These are phyloP conservation scores for Galagoides demidoff DNA, from an alignment of 2,797 vertebrate species.

Conservation along the genomic window DNA sequence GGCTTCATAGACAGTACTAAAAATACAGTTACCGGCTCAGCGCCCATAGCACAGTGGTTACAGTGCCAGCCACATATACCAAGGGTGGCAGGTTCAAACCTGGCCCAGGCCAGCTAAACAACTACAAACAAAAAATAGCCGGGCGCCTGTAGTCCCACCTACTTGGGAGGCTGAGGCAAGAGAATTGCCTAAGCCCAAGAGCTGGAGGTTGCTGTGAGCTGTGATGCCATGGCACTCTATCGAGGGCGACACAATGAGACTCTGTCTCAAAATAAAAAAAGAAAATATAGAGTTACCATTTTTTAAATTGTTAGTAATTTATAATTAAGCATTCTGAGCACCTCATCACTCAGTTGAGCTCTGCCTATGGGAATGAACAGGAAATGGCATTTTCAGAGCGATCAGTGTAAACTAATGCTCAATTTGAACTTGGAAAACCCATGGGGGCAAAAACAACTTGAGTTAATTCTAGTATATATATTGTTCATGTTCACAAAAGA, in stretches of 20 bases:
- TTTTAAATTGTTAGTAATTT: neutral
- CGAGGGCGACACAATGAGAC: too few relatives aligned
- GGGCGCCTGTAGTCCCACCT: too few relatives aligned
- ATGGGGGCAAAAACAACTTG: neutral
- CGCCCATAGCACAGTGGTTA: too few relatives aligned
- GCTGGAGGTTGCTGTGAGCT: too few relatives aligned
- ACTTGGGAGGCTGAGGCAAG: too few relatives aligned
- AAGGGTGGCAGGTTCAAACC: too few relatives aligned
- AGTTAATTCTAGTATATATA: neutral
- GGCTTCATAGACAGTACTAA: neutral
- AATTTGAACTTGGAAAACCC: neutral
- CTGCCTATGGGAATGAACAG: neutral
- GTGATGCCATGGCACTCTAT: too few relatives aligned
- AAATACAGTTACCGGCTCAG: fast-evolving
- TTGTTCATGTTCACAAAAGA: neutral
- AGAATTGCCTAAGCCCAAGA: too few relatives aligned
- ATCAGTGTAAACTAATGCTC: neutral
- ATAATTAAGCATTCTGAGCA: neutral
- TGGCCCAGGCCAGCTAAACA: too few relatives aligned
- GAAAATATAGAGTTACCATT: neutral
- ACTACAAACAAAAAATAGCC: too few relatives aligned
- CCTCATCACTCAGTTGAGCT: neutral
- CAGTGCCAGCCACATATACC: too few relatives aligned
- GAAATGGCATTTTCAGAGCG: neutral
- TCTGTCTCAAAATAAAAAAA: too few relatives aligned